These are phyloP conservation scores for Tetraneura akinire DNA, from an alignment of 1,140 invertebrate species.

Conservation along the genomic window DNA sequence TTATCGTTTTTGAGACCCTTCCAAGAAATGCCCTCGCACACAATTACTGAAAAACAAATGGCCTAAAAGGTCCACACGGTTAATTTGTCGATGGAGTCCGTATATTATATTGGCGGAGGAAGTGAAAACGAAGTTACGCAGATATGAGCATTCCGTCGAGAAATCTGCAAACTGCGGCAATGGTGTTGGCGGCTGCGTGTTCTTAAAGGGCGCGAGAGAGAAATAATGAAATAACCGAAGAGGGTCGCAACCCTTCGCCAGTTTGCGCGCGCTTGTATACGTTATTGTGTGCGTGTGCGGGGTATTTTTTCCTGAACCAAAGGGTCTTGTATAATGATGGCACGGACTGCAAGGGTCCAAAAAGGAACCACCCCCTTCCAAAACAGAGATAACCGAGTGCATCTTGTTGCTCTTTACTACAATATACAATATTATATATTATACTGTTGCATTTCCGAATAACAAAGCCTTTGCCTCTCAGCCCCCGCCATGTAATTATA, in stretches of 20 bases:
- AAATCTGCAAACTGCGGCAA: conserved; percentile 32
- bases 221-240: conserved; percentile 42
- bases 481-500: conserved; percentile 30
- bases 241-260: conserved; percentile 37
- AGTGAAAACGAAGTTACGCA: conserved; percentile 7
- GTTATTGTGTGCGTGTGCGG: background rate
- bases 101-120: background rate
- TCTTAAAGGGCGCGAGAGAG: conserved; percentile 26
- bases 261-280: too few species aligned
- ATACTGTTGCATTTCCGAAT: conserved; percentile 13
- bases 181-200: background rate
- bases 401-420: conserved; percentile 16
- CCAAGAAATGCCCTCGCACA: background rate
- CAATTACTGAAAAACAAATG: conserved; percentile 38
- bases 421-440: conserved; percentile 1
- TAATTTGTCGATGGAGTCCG: conserved; percentile 5
- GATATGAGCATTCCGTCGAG: conserved; percentile 29
- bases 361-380: conserved; percentile 21
- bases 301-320: background rate
- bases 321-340: conserved; percentile 31
- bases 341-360: background rate
- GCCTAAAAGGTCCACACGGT: background rate
- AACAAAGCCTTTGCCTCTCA: conserved; percentile 27
- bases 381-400: conserved; percentile 23
- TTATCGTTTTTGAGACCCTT: conserved; percentile 19